phyloP scores from a whole-genome alignment of 2,888 invertebrate species.

The Standfussiana lucernea region DNA sequence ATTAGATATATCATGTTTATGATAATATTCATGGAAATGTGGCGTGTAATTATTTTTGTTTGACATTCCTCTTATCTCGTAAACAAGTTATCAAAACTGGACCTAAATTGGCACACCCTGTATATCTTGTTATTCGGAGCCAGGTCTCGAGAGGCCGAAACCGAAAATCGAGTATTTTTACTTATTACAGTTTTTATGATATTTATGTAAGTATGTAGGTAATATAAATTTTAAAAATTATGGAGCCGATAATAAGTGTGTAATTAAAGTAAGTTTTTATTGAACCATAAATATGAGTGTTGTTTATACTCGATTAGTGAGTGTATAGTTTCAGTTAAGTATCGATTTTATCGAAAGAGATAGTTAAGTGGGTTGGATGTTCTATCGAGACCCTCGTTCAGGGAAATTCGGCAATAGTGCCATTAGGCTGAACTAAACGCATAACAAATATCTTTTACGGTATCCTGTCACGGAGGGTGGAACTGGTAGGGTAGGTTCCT shows the following conservation, averaged over 20 bases:
- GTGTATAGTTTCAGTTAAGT: constrained; percentile 21
- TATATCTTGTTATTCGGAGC: constrained; percentile 46
- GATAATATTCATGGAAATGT: constrained; percentile 54
- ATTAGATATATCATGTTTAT: constrained; percentile 46
- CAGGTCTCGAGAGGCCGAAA: constrained; percentile 38
- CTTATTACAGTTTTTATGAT: constrained; percentile 34
- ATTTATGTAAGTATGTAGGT: constrained; percentile 25
- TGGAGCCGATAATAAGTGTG: constrained; percentile 23
- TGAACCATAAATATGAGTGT: constrained; percentile 19
- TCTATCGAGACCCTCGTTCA: constrained; percentile 38
- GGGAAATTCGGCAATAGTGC: constrained; percentile 60
- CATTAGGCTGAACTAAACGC: constrained; percentile 67
- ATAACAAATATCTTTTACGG: constrained; percentile 67
- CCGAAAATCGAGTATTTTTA: constrained; percentile 39
- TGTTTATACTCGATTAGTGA: constrained; percentile 9
- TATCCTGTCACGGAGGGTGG: constrained; percentile 63
- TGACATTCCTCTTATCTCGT: constrained; percentile 50
- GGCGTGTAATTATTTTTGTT: constrained; percentile 50
- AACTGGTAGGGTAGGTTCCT: constrained; percentile 56
- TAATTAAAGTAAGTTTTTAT: constrained; percentile 46
- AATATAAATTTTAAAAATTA: constrained; percentile 37
- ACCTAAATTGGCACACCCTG: constrained; percentile 60
- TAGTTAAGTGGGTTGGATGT: constrained; percentile 27
- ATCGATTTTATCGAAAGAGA: constrained; percentile 30
- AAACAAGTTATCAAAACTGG: constrained; percentile 65